Conservation (phyloP, 2,113 vertebrate species). For the Tautogolabrus adspersus region DNA sequence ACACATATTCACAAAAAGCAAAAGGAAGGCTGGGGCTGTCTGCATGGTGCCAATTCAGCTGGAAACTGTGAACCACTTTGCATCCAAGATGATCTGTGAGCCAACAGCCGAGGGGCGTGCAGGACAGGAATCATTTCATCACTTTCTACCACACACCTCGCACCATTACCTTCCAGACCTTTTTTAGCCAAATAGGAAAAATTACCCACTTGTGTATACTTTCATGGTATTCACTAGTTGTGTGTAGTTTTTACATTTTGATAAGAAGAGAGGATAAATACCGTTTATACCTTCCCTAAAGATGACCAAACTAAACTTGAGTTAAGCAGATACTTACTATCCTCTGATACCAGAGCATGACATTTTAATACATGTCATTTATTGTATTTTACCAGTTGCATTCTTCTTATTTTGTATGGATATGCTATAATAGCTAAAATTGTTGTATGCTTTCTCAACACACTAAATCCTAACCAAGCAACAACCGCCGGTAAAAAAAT, state of each 20-base stretch:
- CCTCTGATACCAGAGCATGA: no score
- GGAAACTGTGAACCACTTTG: constrained; percentile 69
- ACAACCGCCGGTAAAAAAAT: no score
- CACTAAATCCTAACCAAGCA: no score
- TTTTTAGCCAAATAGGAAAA: constrained; percentile 54
- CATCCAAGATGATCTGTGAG: constrained; percentile 69
- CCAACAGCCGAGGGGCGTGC: constrained; percentile 65
- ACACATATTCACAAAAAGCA: constrained; percentile 25
- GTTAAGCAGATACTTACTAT: no score
- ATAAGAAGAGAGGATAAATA: neutral
- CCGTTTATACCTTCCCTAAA: no score
- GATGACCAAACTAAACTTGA: no score
- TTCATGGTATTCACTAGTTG: constrained; percentile 14
- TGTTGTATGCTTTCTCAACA: no score
- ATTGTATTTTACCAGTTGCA: no score
- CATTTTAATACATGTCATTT: no score
- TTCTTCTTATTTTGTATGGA: no score
- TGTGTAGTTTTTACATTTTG: constrained; percentile 20
- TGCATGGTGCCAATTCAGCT: constrained; percentile 76
- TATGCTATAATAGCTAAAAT: no score
- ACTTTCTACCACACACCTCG: constrained; percentile 49
- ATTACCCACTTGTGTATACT: constrained; percentile 41
- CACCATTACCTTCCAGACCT: constrained; percentile 67
- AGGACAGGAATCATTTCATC: constrained; percentile 68
- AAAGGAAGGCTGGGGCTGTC: constrained; percentile 38